Evolutionary conservation across 2,113 vertebrate species (phyloP), one percentile per base, ranked within the genome.

Genomic region (Himantopus leucocephalus): DNA sequence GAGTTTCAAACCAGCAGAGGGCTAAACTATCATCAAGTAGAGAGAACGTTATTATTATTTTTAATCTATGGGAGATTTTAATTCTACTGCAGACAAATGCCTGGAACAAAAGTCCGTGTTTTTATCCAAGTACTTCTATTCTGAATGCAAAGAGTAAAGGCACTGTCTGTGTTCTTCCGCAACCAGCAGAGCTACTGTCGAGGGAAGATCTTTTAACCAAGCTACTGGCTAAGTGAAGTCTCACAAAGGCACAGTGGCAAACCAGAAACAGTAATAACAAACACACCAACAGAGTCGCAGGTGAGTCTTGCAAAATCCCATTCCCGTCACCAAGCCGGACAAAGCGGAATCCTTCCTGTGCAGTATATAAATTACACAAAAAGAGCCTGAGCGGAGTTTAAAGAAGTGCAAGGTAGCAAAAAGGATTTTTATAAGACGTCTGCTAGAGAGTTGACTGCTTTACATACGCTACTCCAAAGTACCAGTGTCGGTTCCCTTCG

Each of bases 401-500:
- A 76, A 76, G 27, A 43, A 48, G 14, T 9, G 15, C 21, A 53
- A 80, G 37, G 66, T 22, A 74, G 50, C 30, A 83, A 74, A 90
- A 6, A 0, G 5, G 3, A 15, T 30, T 39, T 63, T 63, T 50
- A 12, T 30, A 43, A 58, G 34, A 35, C 0, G 0, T 1, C 9
- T 35, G 23, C 23, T 59, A 11, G 29, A 50, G 45, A 60, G 48
- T 0, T 52, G 35, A 63, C 34, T 24, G 14, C 30, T 90, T 83
- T 30, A 76, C 15, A 13, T 3, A 35, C 0, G 0, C 6, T n/a
- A 18, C 15, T 29, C 37, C 20, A 3, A 52, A 90, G 14, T 1
- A 43, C 4, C 50, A 17, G 32, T 9, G 21, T 52, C 1, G 0
- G 15, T 3, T 52, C 20, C 73, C 39, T 67, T 52, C 0, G 0